Conservation (phyloP, 2,888 invertebrate genomes). For the Epinotia nisella region DNA sequence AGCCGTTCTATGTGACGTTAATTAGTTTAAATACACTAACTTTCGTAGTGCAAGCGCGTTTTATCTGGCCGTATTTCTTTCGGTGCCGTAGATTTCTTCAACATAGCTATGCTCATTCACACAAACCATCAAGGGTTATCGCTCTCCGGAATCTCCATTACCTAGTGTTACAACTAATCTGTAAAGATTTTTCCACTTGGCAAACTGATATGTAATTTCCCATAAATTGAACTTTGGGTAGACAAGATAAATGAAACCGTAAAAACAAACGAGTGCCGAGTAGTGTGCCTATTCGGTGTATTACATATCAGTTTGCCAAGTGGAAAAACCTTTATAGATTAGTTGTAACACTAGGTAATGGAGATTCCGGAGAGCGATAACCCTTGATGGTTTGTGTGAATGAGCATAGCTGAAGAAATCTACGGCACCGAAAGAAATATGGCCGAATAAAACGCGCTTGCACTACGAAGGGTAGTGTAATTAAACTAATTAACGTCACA, state of each 20-base stretch:
- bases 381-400: not conserved
- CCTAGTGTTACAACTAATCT: not conserved
- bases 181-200: not conserved
- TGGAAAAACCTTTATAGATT: not conserved
- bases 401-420: not conserved
- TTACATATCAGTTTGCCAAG: not conserved
- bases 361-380: not conserved
- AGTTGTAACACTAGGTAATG: not conserved
- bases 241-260: too few relatives aligned
- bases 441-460: not conserved
- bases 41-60: not conserved
- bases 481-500: not conserved
- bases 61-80: not conserved
- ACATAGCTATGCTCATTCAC: not conserved
- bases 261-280: too few relatives aligned
- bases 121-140: not conserved
- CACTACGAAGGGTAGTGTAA: not conserved
- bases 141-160: not conserved
- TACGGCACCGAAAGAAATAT: not conserved
- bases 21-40: not conserved
- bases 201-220: too few relatives aligned
- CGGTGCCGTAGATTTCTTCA: not conserved
- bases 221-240: too few relatives aligned
- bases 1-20: not conserved
- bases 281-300: too few relatives aligned